phyloP scores from a whole-genome alignment of 1,140 invertebrate genomes.

The Tetramorium parvispinum region DNA sequence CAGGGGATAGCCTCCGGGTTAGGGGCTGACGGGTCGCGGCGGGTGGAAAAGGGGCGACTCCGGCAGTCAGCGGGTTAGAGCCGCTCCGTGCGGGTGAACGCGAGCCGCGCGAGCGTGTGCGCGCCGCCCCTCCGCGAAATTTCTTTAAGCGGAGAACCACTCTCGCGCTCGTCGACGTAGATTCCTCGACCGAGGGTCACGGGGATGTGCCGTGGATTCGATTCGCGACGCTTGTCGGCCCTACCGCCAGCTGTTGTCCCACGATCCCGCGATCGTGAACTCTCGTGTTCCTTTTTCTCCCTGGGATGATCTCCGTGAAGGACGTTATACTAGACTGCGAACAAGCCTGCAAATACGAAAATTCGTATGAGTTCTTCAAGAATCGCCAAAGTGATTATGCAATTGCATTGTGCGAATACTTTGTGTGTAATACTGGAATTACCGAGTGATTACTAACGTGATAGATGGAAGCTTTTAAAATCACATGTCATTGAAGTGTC shows the following conservation, averaged over 20 bases:
- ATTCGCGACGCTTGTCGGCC: neutral
- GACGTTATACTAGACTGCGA: neutral
- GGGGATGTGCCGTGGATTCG: neutral
- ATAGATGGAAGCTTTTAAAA: neutral
- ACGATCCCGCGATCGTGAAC: neutral
- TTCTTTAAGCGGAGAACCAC: neutral
- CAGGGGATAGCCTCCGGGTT: conserved; percentile 73
- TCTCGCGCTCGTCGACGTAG: neutral
- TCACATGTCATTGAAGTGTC: conserved; percentile 34
- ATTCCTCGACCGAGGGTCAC: neutral
- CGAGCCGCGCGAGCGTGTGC: conserved; percentile 29
- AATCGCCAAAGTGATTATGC: neutral
- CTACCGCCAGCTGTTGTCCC: neutral
- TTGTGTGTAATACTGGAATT: conserved; percentile 21
- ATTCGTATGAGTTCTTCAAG: neutral
- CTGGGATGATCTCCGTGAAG: no score
- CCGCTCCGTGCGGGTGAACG: conserved; percentile 78
- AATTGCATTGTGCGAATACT: neutral
- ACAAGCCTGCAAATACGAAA: neutral
- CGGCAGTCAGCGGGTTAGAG: conserved; percentile 82
- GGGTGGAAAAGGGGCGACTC: conserved; percentile 81
- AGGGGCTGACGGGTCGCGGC: conserved; percentile 78
- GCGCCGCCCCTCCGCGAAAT: conserved; percentile 21
- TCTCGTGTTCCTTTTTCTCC: no score
- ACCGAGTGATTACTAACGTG: conserved; percentile 27